phyloP scores from a whole-genome alignment of 2,888 invertebrate genomes.

The Arrhopalites spinosus region DNA sequence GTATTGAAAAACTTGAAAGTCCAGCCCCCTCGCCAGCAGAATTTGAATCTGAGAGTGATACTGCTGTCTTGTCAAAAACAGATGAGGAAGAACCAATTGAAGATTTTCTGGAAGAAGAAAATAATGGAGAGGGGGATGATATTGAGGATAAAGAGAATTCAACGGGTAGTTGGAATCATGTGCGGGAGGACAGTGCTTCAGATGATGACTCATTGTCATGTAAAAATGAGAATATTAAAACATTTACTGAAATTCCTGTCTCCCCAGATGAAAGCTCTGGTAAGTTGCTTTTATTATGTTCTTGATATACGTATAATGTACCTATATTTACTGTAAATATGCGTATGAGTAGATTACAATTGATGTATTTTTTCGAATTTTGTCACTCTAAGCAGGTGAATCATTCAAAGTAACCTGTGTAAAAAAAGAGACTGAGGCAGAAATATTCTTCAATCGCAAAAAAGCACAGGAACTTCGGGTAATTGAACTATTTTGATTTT shows the following conservation, averaged over 20 bases:
- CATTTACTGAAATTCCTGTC: conserved; percentile 31
- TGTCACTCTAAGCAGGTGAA: too few species aligned
- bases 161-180: conserved; percentile 26
- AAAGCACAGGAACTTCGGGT: conserved; percentile 31
- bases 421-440: conserved; percentile 31
- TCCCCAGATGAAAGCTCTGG: conserved; percentile 37
- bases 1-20: conserved; percentile 3
- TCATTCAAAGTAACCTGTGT: conserved; percentile 17
- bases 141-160: conserved; percentile 37
- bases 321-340: not conserved
- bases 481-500: not conserved
- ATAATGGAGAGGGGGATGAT: conserved; percentile 15
- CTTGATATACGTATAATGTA: not conserved
- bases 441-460: conserved; percentile 28
- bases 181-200: conserved; percentile 31
- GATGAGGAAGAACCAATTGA: conserved; percentile 33
- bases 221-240: conserved; percentile 28
- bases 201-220: conserved; percentile 31
- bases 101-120: conserved; percentile 20
- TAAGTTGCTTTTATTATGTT: too few species aligned
- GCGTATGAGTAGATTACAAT: too few species aligned
- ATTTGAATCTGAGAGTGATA: conserved; percentile 26
- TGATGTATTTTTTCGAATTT: too few species aligned
- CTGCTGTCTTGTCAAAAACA: conserved; percentile 28
- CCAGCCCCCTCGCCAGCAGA: conserved; percentile 6